A percentile compares a stretch with the other conserved stretches of the same genome.
These are phyloP conservation scores for Neoniphon sammara DNA, from an alignment of 2,797 vertebrate genomes.

Conservation along the genomic window DNA sequence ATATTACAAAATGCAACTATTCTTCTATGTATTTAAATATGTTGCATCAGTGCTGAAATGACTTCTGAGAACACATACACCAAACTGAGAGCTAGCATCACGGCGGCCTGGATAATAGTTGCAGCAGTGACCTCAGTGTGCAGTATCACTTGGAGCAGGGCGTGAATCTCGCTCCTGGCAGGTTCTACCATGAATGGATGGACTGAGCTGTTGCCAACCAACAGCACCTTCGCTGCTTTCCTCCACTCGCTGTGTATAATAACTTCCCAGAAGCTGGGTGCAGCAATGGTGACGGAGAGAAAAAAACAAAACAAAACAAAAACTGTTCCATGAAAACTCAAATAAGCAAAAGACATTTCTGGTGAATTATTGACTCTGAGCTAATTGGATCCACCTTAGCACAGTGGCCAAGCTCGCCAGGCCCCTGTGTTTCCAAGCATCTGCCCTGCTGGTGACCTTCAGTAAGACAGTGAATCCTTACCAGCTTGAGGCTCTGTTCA, in stretches of 20 bases:
- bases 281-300: slow-evolving; percentile 10
- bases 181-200: slow-evolving; percentile 54
- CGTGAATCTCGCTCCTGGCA: slow-evolving; percentile 58
- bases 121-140: slow-evolving; percentile 34
- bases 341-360: background rate
- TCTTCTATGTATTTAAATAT: too few relatives aligned
- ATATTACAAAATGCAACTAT: too few relatives aligned
- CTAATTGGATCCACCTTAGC: too few relatives aligned
- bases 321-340: background rate
- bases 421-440: too few relatives aligned
- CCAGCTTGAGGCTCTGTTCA: too few relatives aligned
- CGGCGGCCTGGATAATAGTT: slow-evolving; percentile 4
- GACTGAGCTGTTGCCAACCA: slow-evolving; percentile 65
- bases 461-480: too few relatives aligned
- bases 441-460: too few relatives aligned
- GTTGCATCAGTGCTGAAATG: too few relatives aligned
- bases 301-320: slow-evolving; percentile 2
- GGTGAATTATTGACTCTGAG: too few relatives aligned
- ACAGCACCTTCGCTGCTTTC: slow-evolving; percentile 48
- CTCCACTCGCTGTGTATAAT: slow-evolving; percentile 48
- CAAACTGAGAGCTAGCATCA: slow-evolving; percentile 29
- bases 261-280: slow-evolving; percentile 33
- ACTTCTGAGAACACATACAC: slow-evolving; percentile 28
- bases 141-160: slow-evolving; percentile 47
- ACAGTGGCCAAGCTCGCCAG: too few relatives aligned